Conservation (phyloP, 2,888 invertebrate species). For the Lasioglossum marginatum region DNA sequence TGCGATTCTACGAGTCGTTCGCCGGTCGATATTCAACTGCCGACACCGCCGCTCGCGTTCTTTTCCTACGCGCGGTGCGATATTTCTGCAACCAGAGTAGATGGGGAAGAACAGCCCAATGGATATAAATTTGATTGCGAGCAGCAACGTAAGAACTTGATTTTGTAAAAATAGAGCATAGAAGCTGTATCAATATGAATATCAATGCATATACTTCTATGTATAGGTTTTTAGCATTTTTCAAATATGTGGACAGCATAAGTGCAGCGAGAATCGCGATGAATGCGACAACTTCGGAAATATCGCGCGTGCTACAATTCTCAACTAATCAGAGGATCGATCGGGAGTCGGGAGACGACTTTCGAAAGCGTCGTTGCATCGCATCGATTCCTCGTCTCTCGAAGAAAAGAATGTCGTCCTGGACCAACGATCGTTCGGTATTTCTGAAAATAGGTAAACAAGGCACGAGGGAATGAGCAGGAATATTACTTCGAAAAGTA, state of each 20-base stretch:
- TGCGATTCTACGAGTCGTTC: background rate
- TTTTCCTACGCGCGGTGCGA: too few species aligned
- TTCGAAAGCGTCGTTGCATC: background rate
- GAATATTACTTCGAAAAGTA: constrained; percentile 24
- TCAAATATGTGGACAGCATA: too few species aligned
- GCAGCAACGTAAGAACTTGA: too few species aligned
- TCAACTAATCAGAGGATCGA: background rate
- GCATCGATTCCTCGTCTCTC: background rate
- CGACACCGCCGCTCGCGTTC: background rate
- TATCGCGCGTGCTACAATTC: background rate
- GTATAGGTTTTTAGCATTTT: too few species aligned
- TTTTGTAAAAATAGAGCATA: too few species aligned
- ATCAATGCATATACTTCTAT: too few species aligned
- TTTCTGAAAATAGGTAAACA: constrained; percentile 23
- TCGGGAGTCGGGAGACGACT: background rate
- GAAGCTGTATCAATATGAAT: too few species aligned
- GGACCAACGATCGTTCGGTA: background rate
- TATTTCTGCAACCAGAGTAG: too few species aligned
- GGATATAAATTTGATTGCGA: too few species aligned
- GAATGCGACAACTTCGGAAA: too few species aligned
- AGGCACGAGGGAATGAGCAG: constrained; percentile 1
- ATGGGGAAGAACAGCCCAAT: too few species aligned
- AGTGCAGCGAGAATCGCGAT: too few species aligned
- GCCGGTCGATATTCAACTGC: background rate
- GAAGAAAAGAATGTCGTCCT: background rate